These are phyloP conservation scores for Lagocephalus sceleratus DNA, from an alignment of 2,797 vertebrate genomes.

Conservation along the genomic window DNA sequence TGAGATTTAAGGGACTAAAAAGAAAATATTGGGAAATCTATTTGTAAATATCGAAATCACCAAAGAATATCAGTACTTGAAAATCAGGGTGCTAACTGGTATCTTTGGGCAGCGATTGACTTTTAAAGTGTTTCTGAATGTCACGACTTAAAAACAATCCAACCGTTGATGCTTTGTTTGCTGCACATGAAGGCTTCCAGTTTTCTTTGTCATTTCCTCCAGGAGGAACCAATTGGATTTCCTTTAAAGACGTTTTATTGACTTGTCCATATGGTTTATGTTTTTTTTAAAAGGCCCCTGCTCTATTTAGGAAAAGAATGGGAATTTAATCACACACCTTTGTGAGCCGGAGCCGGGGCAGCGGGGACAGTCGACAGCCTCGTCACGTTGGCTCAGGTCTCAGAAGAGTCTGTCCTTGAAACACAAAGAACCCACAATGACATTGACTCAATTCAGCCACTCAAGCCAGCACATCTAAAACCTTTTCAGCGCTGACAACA, in stretches of 20 bases:
- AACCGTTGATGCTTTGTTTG: constrained; percentile 11
- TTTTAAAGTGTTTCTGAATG: constrained; percentile 4
- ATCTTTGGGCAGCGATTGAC: constrained; percentile 8
- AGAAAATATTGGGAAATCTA: not conserved
- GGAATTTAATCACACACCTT: constrained; percentile 67
- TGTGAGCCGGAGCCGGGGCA: constrained; percentile 47
- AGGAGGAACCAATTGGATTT: constrained; percentile 35
- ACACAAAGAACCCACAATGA: constrained; percentile 63
- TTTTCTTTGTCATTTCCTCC: constrained; percentile 40
- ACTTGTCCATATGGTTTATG: constrained; percentile 65
- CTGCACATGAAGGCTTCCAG: constrained; percentile 37
- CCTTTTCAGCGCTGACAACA: constrained; percentile 18
- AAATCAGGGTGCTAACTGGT: constrained; percentile 14
- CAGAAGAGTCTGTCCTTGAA: constrained; percentile 67
- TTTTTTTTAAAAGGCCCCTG: constrained; percentile 54
- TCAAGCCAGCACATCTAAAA: constrained; percentile 28
- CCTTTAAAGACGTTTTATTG: constrained; percentile 58
- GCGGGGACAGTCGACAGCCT: constrained; percentile 65
- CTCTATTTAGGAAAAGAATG: constrained; percentile 58
- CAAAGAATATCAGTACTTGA: constrained; percentile 7
- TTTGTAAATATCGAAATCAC: not conserved
- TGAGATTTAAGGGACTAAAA: too few relatives aligned
- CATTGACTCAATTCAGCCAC: constrained; percentile 58
- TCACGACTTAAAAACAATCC: constrained; percentile 11
- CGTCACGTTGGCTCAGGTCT: constrained; percentile 57